A percentile compares a stretch with the other conserved stretches of the same genome.
phyloP scores from a whole-genome alignment of 2,888 invertebrate genomes.

The Crepidodera aurea region DNA sequence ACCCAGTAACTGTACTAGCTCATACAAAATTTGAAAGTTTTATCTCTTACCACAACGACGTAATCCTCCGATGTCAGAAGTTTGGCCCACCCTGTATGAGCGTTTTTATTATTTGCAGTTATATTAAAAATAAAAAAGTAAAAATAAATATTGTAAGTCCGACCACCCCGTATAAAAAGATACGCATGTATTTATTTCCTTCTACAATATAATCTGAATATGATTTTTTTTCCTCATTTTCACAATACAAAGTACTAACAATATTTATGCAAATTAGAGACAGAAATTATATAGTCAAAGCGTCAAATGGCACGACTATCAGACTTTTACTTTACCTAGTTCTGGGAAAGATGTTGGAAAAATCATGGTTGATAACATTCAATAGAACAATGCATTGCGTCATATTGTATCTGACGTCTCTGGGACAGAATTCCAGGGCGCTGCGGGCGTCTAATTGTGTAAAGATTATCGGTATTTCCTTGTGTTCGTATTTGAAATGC shows the following conservation, averaged over 20 bases:
- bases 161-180: not conserved
- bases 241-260: not conserved
- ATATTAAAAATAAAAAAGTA: too few relatives aligned
- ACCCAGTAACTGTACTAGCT: too few relatives aligned
- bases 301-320: not conserved
- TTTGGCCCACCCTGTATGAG: too few relatives aligned
- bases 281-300: not conserved
- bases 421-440: slow-evolving; percentile 52
- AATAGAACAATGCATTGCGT: slow-evolving; percentile 52
- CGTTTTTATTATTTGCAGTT: too few relatives aligned
- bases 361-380: slow-evolving; percentile 41
- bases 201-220: not conserved
- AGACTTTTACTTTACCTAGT: slow-evolving; percentile 32
- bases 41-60: too few relatives aligned
- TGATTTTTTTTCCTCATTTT: slow-evolving; percentile 8
- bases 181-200: not conserved
- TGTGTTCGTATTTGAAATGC: slow-evolving; percentile 68
- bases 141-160: too few relatives aligned
- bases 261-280: slow-evolving; percentile 4
- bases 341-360: slow-evolving; percentile 36
- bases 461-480: slow-evolving; percentile 51
- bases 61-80: too few relatives aligned
- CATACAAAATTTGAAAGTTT: too few relatives aligned
- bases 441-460: slow-evolving; percentile 52
- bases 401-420: slow-evolving; percentile 49